phyloP scores from a whole-genome alignment of 35 echinoderm and acorn worm species.

The Hemicentrotus pulcherrimus region DNA sequence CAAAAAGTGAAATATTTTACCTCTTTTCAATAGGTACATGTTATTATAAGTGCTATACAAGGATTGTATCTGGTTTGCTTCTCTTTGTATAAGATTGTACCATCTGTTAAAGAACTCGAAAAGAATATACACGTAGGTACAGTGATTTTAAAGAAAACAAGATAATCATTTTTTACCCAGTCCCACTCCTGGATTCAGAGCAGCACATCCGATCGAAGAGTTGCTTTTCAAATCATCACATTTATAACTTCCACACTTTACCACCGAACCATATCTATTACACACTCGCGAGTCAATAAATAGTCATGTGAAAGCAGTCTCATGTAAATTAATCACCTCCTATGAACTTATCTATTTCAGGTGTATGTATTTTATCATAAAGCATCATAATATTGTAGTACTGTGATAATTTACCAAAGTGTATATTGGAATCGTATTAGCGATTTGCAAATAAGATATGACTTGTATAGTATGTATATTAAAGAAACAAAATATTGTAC shows the following conservation, averaged over 20 bases:
- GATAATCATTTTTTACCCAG: too few species aligned
- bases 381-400: neutral
- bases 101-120: too few species aligned
- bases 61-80: too few species aligned
- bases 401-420: neutral
- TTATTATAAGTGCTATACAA: too few species aligned
- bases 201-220: too few species aligned
- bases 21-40: too few species aligned
- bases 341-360: neutral
- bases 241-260: neutral
- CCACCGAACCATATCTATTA: neutral
- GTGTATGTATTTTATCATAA: neutral
- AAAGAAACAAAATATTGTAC: neutral
- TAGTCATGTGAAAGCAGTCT: neutral
- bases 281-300: neutral
- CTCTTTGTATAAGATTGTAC: too few species aligned
- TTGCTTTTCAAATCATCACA: neutral
- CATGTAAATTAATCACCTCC: neutral
- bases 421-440: neutral
- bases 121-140: too few species aligned
- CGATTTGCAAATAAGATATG: neutral
- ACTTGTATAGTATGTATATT: constrained; percentile 2
- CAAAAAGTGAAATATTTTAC: too few species aligned
- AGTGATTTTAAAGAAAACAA: too few species aligned
- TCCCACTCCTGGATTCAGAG: too few species aligned